phyloP scores from a whole-genome alignment of 2,797 vertebrate genomes.

The Sorex maritimensis region DNA sequence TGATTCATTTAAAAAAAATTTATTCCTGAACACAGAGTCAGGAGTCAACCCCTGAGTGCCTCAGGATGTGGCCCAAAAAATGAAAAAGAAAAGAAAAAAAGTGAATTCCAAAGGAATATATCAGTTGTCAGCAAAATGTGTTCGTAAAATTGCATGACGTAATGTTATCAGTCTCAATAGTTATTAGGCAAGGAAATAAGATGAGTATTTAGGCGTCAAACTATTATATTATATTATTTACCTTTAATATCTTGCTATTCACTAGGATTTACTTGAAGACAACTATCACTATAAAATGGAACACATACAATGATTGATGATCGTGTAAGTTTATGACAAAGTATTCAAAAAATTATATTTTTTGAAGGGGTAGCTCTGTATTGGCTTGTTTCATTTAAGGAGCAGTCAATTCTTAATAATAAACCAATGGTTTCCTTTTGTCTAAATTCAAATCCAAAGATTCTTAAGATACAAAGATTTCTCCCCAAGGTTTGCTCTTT shows the following conservation, averaged over 20 bases:
- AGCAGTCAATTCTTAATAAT: constrained; percentile 43
- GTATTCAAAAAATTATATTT: constrained; percentile 21
- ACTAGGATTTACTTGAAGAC: constrained; percentile 55
- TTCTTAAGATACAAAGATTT: constrained; percentile 15
- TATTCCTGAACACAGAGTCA: too few relatives aligned
- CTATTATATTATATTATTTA: constrained; percentile 59
- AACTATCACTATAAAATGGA: constrained; percentile 50
- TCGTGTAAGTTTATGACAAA: constrained; percentile 53
- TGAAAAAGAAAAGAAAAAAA: background rate
- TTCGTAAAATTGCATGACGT: constrained; percentile 46
- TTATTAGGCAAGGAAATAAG: constrained; percentile 42
- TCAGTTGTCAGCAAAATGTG: constrained; percentile 44
- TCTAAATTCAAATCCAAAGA: constrained; percentile 63
- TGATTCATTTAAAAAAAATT: too few relatives aligned
- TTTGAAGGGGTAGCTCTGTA: constrained; percentile 53
- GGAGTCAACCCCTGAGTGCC: too few relatives aligned
- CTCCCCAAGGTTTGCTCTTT: background rate
- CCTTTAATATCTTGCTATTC: constrained; percentile 20
- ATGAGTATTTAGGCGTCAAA: constrained; percentile 32
- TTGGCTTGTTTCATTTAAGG: constrained; percentile 53
- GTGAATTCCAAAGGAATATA: constrained; percentile 53
- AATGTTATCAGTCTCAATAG: background rate
- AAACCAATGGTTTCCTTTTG: constrained; percentile 59
- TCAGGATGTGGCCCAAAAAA: too few relatives aligned
- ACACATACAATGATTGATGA: constrained; percentile 42